These are phyloP conservation scores for Eupeodes corollae DNA, from an alignment of 1,140 invertebrate genomes.

Conservation along the genomic window DNA sequence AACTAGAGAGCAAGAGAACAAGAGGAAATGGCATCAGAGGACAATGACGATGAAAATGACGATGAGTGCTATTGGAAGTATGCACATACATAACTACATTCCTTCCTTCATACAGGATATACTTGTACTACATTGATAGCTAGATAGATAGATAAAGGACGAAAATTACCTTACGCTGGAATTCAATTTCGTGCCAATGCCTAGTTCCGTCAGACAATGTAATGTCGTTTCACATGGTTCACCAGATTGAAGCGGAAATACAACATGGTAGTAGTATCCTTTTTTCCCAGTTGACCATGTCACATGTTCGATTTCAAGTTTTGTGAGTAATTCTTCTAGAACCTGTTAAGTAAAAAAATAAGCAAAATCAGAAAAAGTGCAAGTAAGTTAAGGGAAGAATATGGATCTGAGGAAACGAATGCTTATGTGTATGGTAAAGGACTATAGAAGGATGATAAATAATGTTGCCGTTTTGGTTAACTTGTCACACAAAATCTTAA, in stretches of 20 bases:
- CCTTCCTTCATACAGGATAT: too few species aligned
- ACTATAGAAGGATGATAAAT: too few species aligned
- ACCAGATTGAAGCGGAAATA: conserved; percentile 54
- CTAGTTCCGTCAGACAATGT: conserved; percentile 56
- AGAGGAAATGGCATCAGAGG: too few species aligned
- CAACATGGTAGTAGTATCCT: conserved; percentile 55
- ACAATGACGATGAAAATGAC: too few species aligned
- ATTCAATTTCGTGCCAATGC: conserved; percentile 55
- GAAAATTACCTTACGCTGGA: conserved; percentile 54
- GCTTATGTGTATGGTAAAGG: too few species aligned
- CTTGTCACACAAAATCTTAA: too few species aligned
- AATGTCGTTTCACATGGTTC: conserved; percentile 58
- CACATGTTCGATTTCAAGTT: conserved; percentile 54
- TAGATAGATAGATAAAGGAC: too few species aligned
- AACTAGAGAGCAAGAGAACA: too few species aligned
- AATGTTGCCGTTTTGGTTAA: too few species aligned
- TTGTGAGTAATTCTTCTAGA: conserved; percentile 50
- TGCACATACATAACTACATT: too few species aligned
- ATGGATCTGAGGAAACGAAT: neutral
- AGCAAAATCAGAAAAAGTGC: neutral
- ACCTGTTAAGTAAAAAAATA: conserved; percentile 37
- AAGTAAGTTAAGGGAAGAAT: neutral
- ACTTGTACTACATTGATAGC: too few species aligned
- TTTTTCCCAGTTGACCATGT: conserved; percentile 55
- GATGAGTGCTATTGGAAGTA: too few species aligned